A percentile compares a stretch with the other conserved stretches of the same genome.
Conservation (phyloP, 2,797 vertebrate genomes). For the Lemur catta region DNA sequence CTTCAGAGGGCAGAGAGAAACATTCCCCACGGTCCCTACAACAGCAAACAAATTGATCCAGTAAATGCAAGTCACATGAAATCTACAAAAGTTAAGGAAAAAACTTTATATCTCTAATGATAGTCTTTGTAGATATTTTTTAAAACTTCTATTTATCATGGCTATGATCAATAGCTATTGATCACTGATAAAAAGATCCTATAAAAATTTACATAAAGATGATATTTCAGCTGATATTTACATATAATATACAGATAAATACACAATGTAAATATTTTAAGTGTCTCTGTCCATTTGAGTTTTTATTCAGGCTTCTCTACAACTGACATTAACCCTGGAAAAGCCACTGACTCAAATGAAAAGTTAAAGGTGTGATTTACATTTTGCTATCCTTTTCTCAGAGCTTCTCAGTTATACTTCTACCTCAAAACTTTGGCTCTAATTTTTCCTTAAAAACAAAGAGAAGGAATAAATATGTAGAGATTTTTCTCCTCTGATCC, state of each 20-base stretch:
- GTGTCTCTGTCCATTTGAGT: not conserved
- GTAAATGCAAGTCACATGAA: not conserved
- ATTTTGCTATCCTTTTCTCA: conserved; percentile 29
- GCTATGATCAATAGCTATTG: not conserved
- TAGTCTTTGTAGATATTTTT: conserved; percentile 32
- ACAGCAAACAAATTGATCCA: not conserved
- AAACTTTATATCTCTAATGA: not conserved
- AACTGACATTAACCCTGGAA: not conserved
- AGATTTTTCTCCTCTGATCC: not conserved
- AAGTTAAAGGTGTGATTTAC: conserved; percentile 2
- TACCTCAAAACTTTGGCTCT: not conserved
- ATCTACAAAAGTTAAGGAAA: conserved; percentile 31
- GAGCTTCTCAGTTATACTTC: not conserved
- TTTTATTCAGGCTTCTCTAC: conserved; percentile 39
- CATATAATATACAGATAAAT: not conserved
- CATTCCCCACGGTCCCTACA: not conserved
- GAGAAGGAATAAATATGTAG: not conserved
- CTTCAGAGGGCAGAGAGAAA: not conserved
- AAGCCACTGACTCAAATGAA: conserved; percentile 46
- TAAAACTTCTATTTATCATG: not conserved
- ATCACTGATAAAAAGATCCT: conserved; percentile 43
- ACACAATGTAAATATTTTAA: not conserved
- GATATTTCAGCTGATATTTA: conserved; percentile 38
- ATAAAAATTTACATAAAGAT: not conserved
- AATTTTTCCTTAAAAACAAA: not conserved